Evolutionary conservation across 2,797 vertebrate species (phyloP), one percentile per base, ranked within the genome.

Genomic region (Periophthalmus magnuspinnatus): DNA sequence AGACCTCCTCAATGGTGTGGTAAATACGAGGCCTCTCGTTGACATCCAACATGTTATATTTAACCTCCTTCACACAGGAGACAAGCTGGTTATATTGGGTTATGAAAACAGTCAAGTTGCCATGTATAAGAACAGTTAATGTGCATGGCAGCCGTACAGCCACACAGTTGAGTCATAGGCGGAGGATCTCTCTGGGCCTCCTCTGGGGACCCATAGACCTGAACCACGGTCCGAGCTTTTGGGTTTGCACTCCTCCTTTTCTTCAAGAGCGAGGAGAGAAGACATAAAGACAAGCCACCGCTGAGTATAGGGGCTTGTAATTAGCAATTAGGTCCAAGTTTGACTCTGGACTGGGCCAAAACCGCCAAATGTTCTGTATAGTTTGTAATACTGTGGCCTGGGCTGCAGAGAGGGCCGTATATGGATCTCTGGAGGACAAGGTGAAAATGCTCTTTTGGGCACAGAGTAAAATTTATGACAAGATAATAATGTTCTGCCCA

Each of bases 291-390:
- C 89, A 89, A 92, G 90, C 91, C 92, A 85, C 90, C 78, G 72
- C 89, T 86, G 90, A 91, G 91, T 91, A 63, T 63, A 93, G 89
- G 88, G 93, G 92, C 91, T 93, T 94, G 92, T 94, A 93, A 94
- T 95, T 94, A 93, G 90, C 92, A 93, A 95, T 94, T 94, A 88
- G 89, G 89, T 94, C 92, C 91, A 93, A 91, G 89, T 92, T 94
- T 93, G 91, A 83, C 90, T 92, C 88, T 81, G 83, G 86, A 76
- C 76, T 47, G 58, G 71, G 92, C 93, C 92, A 94, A 94, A 95
- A 81, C 94, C 93, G 92, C 93, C 90, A 93, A 93, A 94, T 92
- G 92, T 94, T 93, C 91, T 93, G 76, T 87, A 36, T 60, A 87
- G 88, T 92, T 93, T 93, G 88, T 90, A 92, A 92, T 90, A 93